Conservation (phyloP, 2,797 vertebrate species). For the Lycodopsis pacificus region DNA sequence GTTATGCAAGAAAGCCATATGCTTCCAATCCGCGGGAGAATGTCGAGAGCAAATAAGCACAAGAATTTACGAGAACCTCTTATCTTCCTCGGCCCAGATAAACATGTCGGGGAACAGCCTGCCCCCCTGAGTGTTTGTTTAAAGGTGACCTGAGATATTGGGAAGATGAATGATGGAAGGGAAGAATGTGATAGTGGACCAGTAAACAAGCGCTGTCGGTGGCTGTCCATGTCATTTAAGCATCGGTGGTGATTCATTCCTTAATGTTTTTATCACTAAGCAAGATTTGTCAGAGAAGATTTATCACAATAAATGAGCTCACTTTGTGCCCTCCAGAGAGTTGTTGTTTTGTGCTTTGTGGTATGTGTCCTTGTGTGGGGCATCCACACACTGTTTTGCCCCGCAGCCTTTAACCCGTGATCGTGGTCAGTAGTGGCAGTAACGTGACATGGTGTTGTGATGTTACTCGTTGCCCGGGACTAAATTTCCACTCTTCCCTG, state of each 20-base stretch:
- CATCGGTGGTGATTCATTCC: slow-evolving; percentile 2
- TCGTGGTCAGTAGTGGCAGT: slow-evolving; percentile 40
- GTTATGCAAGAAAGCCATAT: slow-evolving; percentile 73
- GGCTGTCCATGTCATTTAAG: slow-evolving; percentile 6
- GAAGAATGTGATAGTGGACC: slow-evolving; percentile 20
- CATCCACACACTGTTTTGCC: not conserved
- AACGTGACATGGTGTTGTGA: slow-evolving; percentile 32
- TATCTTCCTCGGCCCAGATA: slow-evolving; percentile 61
- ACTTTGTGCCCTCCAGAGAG: not conserved
- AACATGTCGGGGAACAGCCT: slow-evolving; percentile 45
- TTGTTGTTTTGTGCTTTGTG: not conserved
- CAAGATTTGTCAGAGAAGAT: slow-evolving; percentile 10
- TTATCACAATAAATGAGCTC: slow-evolving; percentile 2
- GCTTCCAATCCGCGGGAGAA: slow-evolving; percentile 62
- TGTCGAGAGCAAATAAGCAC: slow-evolving; percentile 37
- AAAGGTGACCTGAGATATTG: slow-evolving; percentile 39
- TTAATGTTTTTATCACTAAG: slow-evolving; percentile 29
- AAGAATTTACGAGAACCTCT: slow-evolving; percentile 55
- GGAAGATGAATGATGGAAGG: slow-evolving; percentile 33
- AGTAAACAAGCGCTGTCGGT: slow-evolving; percentile 19
- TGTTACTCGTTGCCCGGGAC: slow-evolving; percentile 40
- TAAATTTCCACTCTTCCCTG: slow-evolving; percentile 53
- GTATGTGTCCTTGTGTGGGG: not conserved
- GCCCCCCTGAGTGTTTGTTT: slow-evolving; percentile 58
- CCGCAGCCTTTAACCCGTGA: not conserved